These are phyloP conservation scores for Panagrolaimus sp. DNA, from an alignment of 1,140 invertebrate species.

Conservation along the genomic window DNA sequence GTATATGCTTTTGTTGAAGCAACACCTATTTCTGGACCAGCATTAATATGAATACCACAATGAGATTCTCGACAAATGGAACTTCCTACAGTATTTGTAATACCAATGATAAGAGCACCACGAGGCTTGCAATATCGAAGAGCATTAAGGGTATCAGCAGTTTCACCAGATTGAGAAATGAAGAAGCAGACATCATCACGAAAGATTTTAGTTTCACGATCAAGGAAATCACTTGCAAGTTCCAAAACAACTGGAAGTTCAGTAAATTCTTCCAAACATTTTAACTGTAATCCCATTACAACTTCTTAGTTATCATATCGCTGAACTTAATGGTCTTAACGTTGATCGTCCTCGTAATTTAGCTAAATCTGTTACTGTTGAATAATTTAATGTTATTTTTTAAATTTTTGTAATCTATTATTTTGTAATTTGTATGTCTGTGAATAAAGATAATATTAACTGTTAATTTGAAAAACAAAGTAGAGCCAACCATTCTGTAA, in stretches of 20 bases:
- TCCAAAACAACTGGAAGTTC: conserved; percentile 98
- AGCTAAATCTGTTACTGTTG: conserved; percentile 96
- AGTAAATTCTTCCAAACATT: conserved; percentile 88
- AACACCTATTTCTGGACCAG: conserved; percentile 98
- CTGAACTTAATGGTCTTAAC: conserved; percentile 89
- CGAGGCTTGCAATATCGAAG: conserved; percentile 84
- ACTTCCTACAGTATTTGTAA: conserved; percentile 98
- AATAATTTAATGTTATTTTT: conserved; percentile 64
- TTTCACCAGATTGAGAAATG: conserved; percentile 95
- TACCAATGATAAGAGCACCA: conserved; percentile 91
- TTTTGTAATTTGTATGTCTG: too few relatives aligned
- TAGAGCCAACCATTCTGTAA: too few relatives aligned
- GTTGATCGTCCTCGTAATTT: conserved; percentile 96
- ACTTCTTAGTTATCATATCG: conserved; percentile 91
- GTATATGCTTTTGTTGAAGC: conserved; percentile 99
- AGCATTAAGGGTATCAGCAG: conserved; percentile 93
- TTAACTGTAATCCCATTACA: conserved; percentile 95
- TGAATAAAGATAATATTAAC: conserved; percentile 26
- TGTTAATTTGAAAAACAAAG: too few relatives aligned
- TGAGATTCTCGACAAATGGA: conserved; percentile 98
- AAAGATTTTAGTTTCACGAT: conserved; percentile 94
- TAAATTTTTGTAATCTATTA: too few relatives aligned
- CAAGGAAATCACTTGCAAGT: conserved; percentile 93
- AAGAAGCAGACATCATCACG: conserved; percentile 99
- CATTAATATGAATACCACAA: conserved; percentile 98